These are phyloP conservation scores for Dromiciops gliroides DNA, from an alignment of 2,113 vertebrate genomes.

Conservation along the genomic window DNA sequence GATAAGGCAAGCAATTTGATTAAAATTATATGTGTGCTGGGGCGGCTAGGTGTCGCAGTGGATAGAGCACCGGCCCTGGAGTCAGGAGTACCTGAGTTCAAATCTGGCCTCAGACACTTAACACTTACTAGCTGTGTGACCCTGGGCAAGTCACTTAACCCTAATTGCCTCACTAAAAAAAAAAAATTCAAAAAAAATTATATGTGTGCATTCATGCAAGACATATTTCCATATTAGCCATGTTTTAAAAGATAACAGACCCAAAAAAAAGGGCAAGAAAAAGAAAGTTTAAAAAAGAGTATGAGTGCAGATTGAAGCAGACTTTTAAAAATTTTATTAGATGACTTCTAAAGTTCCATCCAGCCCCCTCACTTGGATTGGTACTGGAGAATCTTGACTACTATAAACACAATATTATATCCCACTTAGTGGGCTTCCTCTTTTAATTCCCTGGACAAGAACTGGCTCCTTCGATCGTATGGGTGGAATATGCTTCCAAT, in stretches of 20 bases:
- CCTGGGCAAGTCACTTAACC: too few species aligned
- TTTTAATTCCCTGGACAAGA: background rate
- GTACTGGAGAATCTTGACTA: background rate
- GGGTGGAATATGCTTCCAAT: background rate
- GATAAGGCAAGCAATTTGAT: background rate
- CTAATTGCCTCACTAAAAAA: too few species aligned
- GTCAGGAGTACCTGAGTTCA: too few species aligned
- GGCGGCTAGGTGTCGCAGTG: too few species aligned
- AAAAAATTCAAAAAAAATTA: too few species aligned
- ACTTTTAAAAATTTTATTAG: background rate
- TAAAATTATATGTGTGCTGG: background rate
- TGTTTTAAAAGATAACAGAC: background rate
- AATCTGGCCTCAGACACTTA: too few species aligned
- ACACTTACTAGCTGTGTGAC: too few species aligned
- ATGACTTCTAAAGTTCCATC: background rate
- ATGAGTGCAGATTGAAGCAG: background rate
- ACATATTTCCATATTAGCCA: background rate
- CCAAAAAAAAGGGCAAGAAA: background rate
- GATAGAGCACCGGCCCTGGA: too few species aligned
- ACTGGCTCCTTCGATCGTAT: background rate
- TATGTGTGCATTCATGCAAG: background rate
- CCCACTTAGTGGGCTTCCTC: background rate
- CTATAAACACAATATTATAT: background rate
- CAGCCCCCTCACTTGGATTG: background rate
- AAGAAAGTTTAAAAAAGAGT: background rate